Percentiles rank a stretch among this genome's conserved stretches.
Evolutionary conservation across 2,113 vertebrate species (phyloP).

Genomic region (Tor tambroides): DNA sequence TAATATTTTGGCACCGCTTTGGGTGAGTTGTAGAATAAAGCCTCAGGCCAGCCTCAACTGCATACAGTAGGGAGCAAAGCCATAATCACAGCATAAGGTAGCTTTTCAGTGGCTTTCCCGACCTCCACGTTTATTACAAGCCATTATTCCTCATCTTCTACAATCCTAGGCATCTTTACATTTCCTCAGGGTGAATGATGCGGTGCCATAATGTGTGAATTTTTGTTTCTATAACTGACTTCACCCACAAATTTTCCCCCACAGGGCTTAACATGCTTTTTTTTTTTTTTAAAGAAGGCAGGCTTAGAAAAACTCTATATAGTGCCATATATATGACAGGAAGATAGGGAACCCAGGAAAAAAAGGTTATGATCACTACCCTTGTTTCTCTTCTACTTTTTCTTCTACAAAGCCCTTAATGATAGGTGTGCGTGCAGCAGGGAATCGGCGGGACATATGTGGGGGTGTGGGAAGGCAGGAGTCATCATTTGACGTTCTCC

Average conservation of each 20-base stretch:
- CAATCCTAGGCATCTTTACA: neutral
- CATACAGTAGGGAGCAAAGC: neutral
- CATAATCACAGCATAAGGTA: neutral
- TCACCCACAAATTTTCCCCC: neutral
- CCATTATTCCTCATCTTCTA: slow-evolving; percentile 8
- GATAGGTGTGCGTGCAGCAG: slow-evolving; percentile 25
- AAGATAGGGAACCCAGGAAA: neutral
- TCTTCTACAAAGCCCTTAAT: slow-evolving; percentile 26
- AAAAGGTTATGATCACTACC: slow-evolving; percentile 21
- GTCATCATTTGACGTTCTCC: slow-evolving; percentile 31
- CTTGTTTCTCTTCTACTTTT: neutral
- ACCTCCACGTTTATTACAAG: neutral
- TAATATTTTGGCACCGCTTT: neutral
- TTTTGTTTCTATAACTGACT: neutral
- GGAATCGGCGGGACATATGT: neutral
- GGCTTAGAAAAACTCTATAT: neutral
- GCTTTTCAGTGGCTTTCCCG: neutral
- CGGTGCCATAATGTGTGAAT: neutral
- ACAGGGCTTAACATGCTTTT: neutral
- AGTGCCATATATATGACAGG: slow-evolving; percentile 10
- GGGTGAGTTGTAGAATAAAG: neutral
- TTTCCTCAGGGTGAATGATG: neutral
- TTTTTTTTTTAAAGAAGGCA: neutral
- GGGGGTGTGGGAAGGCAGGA: neutral
- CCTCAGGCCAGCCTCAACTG: neutral